Evolutionary conservation across 2,797 vertebrate genomes (phyloP), one percentile per base, ranked within the genome.

Genomic region (Enteromius mattozi): DNA sequence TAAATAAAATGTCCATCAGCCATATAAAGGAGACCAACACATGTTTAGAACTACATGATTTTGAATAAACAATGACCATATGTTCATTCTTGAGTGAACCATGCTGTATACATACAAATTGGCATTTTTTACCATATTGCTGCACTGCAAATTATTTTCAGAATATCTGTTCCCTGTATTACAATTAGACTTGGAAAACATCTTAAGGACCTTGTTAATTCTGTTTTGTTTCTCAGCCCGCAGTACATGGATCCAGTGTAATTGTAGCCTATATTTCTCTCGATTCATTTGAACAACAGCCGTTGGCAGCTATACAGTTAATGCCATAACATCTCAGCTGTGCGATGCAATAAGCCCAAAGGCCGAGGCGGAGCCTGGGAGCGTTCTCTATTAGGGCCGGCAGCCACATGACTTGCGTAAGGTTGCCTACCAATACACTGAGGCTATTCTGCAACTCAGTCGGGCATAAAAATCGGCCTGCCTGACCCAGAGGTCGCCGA

Each of bases 391-490:
- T 85, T 86, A 90, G 93, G 40, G 94, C 93, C 92, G 91, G 76
- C 33, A 78, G 80, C 86, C 92, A 92, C 92, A 94, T 95, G 94
- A 95, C 93, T 94, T 89, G 91, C 91, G 88, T 86, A 88, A 92
- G 92, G 92, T 84, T 90, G 82, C 88, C 91, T 92, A 89, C 91
- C 91, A 91, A 92, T 91, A 92, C 90, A 93, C 86, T 86, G 88
- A 82, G 92, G 90, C 92, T 91, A 91, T 91, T 93, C 90, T 92
- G 91, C 92, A 87, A 92, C 92, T 94, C 92, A 94, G 92, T 87
- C 91, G 91, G 92, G 92, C 94, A 93, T 94, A 92, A 94, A 94
- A 95, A 93, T 94, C 91, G 92, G 91, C 90, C 86, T 88, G 85
- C 69, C 90, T 92, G 93, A 94, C 94, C 93, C 86, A 90, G 81